Evolutionary conservation across 2,113 vertebrate species (phyloP).

Genomic region (Notarius quadriscutis): DNA sequence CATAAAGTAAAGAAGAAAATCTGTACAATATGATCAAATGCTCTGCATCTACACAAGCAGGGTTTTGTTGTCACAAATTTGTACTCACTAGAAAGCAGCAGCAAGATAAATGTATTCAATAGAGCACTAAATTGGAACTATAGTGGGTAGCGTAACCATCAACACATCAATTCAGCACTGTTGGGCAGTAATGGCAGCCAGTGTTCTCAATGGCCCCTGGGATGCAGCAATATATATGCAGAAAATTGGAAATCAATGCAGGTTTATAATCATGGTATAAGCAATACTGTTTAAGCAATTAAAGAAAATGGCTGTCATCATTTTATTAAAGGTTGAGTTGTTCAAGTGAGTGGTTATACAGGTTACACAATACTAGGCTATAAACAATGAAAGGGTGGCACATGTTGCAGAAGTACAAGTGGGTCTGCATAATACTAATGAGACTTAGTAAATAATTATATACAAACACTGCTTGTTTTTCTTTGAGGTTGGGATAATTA

Average conservation of each 20-base stretch:
- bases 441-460: background rate
- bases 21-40: conserved; percentile 46
- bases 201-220: conserved; percentile 64
- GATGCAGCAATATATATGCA: conserved; percentile 67
- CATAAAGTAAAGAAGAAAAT: conserved; percentile 11
- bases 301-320: conserved; percentile 68
- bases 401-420: background rate
- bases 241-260: conserved; percentile 83
- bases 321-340: conserved; percentile 46
- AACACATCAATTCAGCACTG: conserved; percentile 73
- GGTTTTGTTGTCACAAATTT: conserved; percentile 45
- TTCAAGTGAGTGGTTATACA: conserved; percentile 45
- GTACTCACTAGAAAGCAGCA: conserved; percentile 43
- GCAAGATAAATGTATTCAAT: conserved; percentile 78
- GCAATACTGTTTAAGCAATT: conserved; percentile 71
- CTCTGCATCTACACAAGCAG: conserved; percentile 57
- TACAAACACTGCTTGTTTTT: background rate
- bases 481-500: background rate
- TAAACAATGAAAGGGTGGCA: background rate
- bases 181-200: conserved; percentile 73
- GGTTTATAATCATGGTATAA: conserved; percentile 78
- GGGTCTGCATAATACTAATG: background rate
- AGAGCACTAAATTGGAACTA: conserved; percentile 80
- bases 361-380: conserved; percentile 53
- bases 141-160: conserved; percentile 66